Percentiles rank a stretch among this genome's conserved stretches.
These are phyloP conservation scores for Bufo gargarizans DNA, from an alignment of 2,113 vertebrate genomes.

Conservation along the genomic window DNA sequence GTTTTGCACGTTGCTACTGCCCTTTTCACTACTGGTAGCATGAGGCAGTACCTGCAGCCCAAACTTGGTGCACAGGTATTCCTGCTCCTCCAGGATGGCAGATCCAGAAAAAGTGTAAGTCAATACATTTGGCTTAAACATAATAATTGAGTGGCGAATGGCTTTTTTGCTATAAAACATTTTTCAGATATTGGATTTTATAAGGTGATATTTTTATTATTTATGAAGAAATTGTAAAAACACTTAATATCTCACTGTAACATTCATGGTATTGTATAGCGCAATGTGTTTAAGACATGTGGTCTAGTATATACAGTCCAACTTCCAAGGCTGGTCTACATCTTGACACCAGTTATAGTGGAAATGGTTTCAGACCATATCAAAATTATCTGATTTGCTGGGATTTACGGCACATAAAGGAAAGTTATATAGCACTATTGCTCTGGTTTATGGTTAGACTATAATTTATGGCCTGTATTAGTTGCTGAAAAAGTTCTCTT, in stretches of 20 bases:
- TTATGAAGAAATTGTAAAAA: neutral
- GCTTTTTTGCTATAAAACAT: neutral
- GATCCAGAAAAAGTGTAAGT: too few relatives aligned
- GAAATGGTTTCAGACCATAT: neutral
- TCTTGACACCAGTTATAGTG: neutral
- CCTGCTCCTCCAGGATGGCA: too few relatives aligned
- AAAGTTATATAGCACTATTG: constrained; percentile 1
- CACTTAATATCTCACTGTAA: neutral
- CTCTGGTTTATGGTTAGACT: neutral
- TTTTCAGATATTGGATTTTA: neutral
- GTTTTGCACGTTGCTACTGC: too few relatives aligned
- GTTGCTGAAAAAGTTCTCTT: constrained; percentile 48
- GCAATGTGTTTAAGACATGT: neutral
- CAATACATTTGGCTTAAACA: too few relatives aligned
- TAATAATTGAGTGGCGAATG: too few relatives aligned
- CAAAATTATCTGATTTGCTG: neutral
- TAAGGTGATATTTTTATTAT: neutral
- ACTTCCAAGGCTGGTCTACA: neutral
- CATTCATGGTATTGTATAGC: neutral
- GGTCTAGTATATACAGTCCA: neutral
- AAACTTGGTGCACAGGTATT: too few relatives aligned
- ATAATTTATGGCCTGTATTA: constrained; percentile 58
- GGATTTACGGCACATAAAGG: constrained; percentile 51
- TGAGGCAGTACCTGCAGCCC: too few relatives aligned
- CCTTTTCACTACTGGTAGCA: too few relatives aligned